A percentile compares a stretch with the other conserved stretches of the same genome.
Evolutionary conservation across 2,797 vertebrate species (phyloP).

Genomic region (Thalassophryne amazonica): DNA sequence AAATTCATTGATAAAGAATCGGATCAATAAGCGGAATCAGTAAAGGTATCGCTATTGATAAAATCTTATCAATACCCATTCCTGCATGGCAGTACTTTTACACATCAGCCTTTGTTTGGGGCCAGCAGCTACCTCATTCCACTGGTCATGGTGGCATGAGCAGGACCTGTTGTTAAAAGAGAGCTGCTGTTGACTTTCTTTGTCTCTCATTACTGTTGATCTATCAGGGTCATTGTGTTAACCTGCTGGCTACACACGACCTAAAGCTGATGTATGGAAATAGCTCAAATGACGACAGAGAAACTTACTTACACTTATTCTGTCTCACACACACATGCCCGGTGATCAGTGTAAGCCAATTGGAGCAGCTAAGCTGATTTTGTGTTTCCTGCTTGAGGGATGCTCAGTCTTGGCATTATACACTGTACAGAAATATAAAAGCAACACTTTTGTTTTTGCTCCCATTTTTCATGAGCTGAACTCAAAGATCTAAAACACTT

Average conservation of each 20-base stretch:
- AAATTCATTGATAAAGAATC: too few relatives aligned
- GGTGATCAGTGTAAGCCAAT: conserved; percentile 46
- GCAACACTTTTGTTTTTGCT: too few relatives aligned
- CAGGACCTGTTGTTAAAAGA: background rate
- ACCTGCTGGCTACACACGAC: conserved; percentile 2
- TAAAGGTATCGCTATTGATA: too few relatives aligned
- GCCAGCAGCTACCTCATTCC: too few relatives aligned
- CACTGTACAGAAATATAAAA: background rate
- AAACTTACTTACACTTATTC: background rate
- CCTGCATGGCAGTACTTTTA: too few relatives aligned
- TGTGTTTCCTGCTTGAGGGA: conserved; percentile 14
- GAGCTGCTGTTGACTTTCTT: background rate
- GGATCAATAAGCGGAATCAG: too few relatives aligned
- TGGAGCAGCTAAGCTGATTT: conserved; percentile 39
- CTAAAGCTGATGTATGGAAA: background rate
- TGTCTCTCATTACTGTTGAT: background rate
- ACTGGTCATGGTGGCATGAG: background rate
- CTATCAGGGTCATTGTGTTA: background rate
- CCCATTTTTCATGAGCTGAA: too few relatives aligned
- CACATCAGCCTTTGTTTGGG: too few relatives aligned
- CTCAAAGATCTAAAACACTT: too few relatives aligned
- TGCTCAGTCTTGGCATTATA: background rate
- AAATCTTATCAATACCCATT: too few relatives aligned
- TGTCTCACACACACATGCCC: background rate
- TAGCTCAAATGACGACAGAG: background rate